A percentile compares a stretch with the other conserved stretches of the same genome.
These are phyloP conservation scores for Dolomedes plantarius DNA, from an alignment of 2,888 invertebrate genomes.

Conservation along the genomic window DNA sequence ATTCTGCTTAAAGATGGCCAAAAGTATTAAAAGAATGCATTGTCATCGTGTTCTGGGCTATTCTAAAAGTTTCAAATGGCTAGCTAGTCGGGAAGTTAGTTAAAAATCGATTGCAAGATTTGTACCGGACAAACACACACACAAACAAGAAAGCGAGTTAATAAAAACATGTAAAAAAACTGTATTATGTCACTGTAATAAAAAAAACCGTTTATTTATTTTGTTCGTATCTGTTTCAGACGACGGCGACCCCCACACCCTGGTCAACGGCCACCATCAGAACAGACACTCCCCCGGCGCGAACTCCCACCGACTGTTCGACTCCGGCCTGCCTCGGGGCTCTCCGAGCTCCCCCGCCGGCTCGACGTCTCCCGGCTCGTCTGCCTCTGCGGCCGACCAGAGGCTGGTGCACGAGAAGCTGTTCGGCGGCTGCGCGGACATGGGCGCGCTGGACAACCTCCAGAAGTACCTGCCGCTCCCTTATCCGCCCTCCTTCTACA, in stretches of 20 bases:
- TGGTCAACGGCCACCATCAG: slow-evolving; percentile 52
- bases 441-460: slow-evolving; percentile 25
- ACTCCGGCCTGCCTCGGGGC: slow-evolving; percentile 26
- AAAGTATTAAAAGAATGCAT: too few relatives aligned
- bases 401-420: slow-evolving; percentile 50
- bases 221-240: slow-evolving; percentile 16
- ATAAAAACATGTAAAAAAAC: too few relatives aligned
- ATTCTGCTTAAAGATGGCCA: too few relatives aligned
- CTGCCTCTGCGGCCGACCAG: slow-evolving; percentile 29
- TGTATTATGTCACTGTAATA: too few relatives aligned
- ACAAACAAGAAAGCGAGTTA: too few relatives aligned
- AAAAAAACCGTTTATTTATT: not conserved
- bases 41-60: too few relatives aligned
- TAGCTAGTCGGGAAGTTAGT: too few relatives aligned
- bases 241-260: slow-evolving; percentile 40
- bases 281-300: slow-evolving; percentile 22
- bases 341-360: slow-evolving; percentile 58
- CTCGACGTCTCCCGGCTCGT: slow-evolving; percentile 51
- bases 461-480: slow-evolving; percentile 65
- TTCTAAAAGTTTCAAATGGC: too few relatives aligned
- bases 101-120: too few relatives aligned
- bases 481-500: slow-evolving; percentile 63
- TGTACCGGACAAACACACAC: too few relatives aligned
- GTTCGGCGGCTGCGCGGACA: slow-evolving; percentile 10
- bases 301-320: slow-evolving; percentile 22